A percentile compares a stretch with the other conserved stretches of the same genome.
Conservation (phyloP, 2,888 invertebrate genomes). For the Dysmachus trigonus region DNA sequence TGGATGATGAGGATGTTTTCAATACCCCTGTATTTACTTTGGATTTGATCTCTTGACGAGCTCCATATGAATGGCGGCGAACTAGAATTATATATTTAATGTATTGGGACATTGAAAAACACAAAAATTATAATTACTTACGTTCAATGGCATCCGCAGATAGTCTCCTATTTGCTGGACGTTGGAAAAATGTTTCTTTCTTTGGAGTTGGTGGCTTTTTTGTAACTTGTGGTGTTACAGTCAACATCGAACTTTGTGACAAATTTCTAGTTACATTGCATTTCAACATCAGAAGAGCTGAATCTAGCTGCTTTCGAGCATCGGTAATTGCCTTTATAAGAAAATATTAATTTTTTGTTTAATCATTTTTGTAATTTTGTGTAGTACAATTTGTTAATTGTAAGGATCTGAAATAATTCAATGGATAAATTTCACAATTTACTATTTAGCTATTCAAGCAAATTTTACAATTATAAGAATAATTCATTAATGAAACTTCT, state of each 20-base stretch:
- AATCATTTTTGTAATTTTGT: neutral
- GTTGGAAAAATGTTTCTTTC: neutral
- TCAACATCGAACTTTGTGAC: constrained; percentile 43
- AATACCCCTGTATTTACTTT: neutral
- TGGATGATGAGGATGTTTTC: neutral
- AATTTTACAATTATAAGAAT: too few species aligned
- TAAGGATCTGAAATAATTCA: neutral
- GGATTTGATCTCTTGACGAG: constrained; percentile 2
- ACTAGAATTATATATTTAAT: neutral
- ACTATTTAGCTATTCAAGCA: too few species aligned
- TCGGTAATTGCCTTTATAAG: constrained; percentile 40
- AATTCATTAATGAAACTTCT: too few species aligned
- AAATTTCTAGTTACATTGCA: constrained; percentile 44
- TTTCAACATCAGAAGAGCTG: constrained; percentile 45
- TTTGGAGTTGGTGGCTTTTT: neutral
- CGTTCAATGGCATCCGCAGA: neutral
- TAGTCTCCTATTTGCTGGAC: neutral
- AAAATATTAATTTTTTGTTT: neutral
- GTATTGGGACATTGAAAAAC: neutral
- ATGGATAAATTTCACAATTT: too few species aligned
- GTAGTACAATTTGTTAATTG: neutral
- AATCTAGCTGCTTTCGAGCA: constrained; percentile 47
- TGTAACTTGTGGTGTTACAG: constrained; percentile 35
- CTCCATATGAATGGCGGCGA: constrained; percentile 33
- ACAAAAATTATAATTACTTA: neutral